Conservation (phyloP, 1,140 invertebrate species). For the Epicauta chinensis region DNA sequence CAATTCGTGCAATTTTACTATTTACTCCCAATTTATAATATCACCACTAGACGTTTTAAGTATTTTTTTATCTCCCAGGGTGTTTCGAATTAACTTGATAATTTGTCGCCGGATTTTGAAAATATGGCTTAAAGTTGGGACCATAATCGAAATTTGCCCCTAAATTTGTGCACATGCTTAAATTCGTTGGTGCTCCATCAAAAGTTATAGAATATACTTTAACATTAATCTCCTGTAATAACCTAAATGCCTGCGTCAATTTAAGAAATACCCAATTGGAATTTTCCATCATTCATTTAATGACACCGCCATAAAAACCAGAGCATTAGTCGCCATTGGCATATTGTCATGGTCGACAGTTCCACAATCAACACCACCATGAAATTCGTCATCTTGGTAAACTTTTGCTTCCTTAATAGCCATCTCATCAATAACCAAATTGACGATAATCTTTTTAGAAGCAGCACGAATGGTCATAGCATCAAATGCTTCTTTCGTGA, state of each 20-base stretch:
- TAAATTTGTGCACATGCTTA: constrained; percentile 15
- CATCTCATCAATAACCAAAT: constrained; percentile 4
- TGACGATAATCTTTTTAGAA: not conserved
- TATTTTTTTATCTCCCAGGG: constrained; percentile 32
- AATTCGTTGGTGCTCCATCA: constrained; percentile 15
- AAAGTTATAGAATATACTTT: constrained; percentile 16
- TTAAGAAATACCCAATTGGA: not conserved
- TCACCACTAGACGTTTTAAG: too few relatives aligned
- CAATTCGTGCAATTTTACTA: constrained; percentile 27
- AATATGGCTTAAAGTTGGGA: constrained; percentile 14
- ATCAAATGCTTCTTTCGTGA: too few relatives aligned
- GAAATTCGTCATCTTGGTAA: not conserved
- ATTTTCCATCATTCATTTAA: not conserved
- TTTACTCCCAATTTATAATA: constrained; percentile 29
- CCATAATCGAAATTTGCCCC: constrained; percentile 13
- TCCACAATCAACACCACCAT: constrained; percentile 1
- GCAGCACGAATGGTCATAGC: not conserved
- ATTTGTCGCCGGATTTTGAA: constrained; percentile 26
- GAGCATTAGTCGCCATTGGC: not conserved
- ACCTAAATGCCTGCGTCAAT: not conserved
- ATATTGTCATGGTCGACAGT: not conserved
- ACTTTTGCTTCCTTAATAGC: not conserved
- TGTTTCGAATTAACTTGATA: constrained; percentile 37
- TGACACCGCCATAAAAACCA: constrained; percentile 3
- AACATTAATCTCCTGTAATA: constrained; percentile 1